Base-by-base conservation (phyloP, 2,113 vertebrate genomes). In the Anoura caudifer region DNA sequence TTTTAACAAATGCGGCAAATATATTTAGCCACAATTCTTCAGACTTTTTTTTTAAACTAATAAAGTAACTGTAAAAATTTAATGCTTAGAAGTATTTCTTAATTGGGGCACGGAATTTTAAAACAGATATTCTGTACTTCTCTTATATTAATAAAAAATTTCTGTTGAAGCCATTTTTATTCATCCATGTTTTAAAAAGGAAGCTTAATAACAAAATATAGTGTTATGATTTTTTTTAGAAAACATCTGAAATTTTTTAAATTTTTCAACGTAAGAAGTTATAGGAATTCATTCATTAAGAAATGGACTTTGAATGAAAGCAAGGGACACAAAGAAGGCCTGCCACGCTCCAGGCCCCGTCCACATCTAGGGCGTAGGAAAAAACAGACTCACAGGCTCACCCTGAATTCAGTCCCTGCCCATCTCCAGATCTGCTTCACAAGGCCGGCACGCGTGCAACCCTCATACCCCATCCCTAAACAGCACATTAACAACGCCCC, bases 1-100 rank as follows among this genome's bases (percentile, higher is more conserved):
- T 72, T 88, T 83, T 80, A 91, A 41, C 89, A 86, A 92, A 65
- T 75, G 61, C 28, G 92, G n/a, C 96, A 87, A 95, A 77, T 93
- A 95, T n/a, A 82, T 36, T 95, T 81, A 86, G 63, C 31, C 47
- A 87, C 56, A 94, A 31, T 67, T 92, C 56, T 91, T 95, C 59
- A 54, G 38, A 43, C 81, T 90, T 86, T 94, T 90, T 65, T 77
- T 56, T 47, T 33, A 28, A 59, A 26, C 65, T 86, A 91, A 67
- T 72, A 73, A 88, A 90, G 26, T 13, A 79, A 89, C 13, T 41
- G 43, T 22, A 83, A 94, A 85, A 67, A 56, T 20, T 81, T 54
- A 77, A 72, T 83, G 61, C 50, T 79, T n/a, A 76, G 22, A 96
- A 87, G n/a, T 76, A 87, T 65, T 89, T 81, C 84, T 90, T 65